Evolutionary conservation across 1,140 invertebrate species (phyloP).

Genomic region (Dinothrombium tinctorium): DNA sequence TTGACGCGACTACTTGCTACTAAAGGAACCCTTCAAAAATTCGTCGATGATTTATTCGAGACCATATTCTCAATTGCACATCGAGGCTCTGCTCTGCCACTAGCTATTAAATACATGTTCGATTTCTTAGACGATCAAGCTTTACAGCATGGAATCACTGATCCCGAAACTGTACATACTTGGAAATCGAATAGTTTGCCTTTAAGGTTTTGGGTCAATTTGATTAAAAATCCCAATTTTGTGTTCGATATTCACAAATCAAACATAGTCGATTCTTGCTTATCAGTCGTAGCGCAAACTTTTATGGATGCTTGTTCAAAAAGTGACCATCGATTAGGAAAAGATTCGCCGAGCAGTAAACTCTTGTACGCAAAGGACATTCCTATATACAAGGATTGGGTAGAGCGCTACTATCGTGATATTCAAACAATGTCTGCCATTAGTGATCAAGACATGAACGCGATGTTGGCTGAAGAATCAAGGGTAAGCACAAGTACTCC

Average conservation of each 20-base stretch:
- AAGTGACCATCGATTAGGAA: conserved; percentile 92
- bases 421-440: conserved; percentile 71
- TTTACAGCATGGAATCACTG: conserved; percentile 57
- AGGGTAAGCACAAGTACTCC: conserved; percentile 34
- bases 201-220: conserved; percentile 88
- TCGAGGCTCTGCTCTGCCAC: conserved; percentile 69
- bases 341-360: conserved; percentile 96
- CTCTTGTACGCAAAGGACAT: conserved; percentile 98
- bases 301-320: conserved; percentile 99
- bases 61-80: conserved; percentile 95
- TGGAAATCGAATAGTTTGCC: conserved; percentile 91
- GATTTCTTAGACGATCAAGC: conserved; percentile 99
- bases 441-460: conserved; percentile 97
- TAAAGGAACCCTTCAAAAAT: conserved; percentile 92
- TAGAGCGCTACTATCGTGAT: conserved; percentile 48
- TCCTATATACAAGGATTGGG: conserved; percentile 96
- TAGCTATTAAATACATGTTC: conserved; percentile 99
- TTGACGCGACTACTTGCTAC: conserved; percentile 87
- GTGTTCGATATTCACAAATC: conserved; percentile 99
- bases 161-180: conserved; percentile 90
- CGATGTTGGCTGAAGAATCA: conserved; percentile 93
- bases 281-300: conserved; percentile 96
- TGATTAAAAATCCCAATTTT: conserved; percentile 99
- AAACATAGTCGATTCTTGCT: conserved; percentile 93
- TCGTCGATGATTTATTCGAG: conserved; percentile 96